Evolutionary conservation across 2,113 vertebrate genomes (phyloP), one percentile per base, ranked within the genome.

Genomic region (Eupsittula cactorum): DNA sequence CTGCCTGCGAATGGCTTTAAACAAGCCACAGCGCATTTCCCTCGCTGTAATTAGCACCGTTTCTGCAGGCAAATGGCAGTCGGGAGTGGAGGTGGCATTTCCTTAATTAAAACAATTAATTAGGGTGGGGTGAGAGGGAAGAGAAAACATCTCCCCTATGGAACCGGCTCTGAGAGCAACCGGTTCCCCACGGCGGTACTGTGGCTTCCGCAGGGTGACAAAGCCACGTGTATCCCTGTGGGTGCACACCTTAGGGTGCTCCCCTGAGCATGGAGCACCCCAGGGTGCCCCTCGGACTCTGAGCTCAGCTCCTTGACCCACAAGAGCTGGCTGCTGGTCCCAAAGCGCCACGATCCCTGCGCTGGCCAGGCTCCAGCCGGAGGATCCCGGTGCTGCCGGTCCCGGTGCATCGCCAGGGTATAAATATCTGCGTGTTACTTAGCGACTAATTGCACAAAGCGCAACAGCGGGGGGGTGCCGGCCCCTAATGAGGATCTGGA

Each of bases 41-140:
- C 92, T 95, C 69, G 8, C 96, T 7, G 70, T 88, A 97, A 97
- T 97, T 97, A 97, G 93, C 95, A 84, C n/a, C 63, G 14, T 73
- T 95, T 92, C 95, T 94, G 92, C 96, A 78, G 89, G 96, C 93
- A 96, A 96, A 95, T 79, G 88, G 92, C 95, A 93, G 96, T 94
- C 89, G 62, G 84, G 86, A 97, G 93, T 79, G 92, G 76, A 97
- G 94, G 91, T 84, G 92, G 89, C 88, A 53, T 96, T 96, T 95
- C 92, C 93, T 96, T 97, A 97, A 97, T 97, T 97, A 97, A 97
- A 97, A 96, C 95, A 97, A 97, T 97, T 97, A 93, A 93, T 97
- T 94, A 95, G 91, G 93, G 93, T 87, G 90, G 77, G 87, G 93
- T 41, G 92, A 95, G 86, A 91, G 89, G 63, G 65, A 74, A 91